Evolutionary conservation across 2,888 invertebrate species (phyloP), one percentile per base, ranked within the genome.

Genomic region (Neria commutata): DNA sequence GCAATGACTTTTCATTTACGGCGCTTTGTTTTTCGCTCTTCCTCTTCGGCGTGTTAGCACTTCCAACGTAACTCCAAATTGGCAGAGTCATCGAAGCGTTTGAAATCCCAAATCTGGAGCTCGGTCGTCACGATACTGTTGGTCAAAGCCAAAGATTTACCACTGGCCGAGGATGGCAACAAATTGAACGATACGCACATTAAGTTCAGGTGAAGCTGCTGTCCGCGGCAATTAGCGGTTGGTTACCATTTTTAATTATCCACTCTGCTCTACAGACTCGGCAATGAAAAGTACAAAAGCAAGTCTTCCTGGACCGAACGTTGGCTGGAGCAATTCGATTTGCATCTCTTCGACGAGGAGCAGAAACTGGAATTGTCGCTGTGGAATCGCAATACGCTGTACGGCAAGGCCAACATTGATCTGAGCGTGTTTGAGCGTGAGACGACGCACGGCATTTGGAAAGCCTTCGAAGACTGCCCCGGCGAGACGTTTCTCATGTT

Each of bases 281-380:
- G 96, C 62, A 93, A 92, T 73, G 98, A 98, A 84, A 98, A 98
- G 84, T 98, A 94, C 85, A 98, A 97, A 84, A 95, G 95, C 79
- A 95, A 97, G 81, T 89, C 91, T 58, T 87, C 90, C 54, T 89
- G 91, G 87, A 91, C 94, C 77, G 90, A 93, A 0, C 83, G 94
- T 54, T 99, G 98, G 98, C 77, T 96, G 75, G 98, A 99, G 77
- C 97, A 98, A 83, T 97, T 98, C 78, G 98, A 99, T 80, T 85
- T 99, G 25, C 96, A 98, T 81, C 85, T 98, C 6, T 98, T 94
- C 81, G 96, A 97, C 73, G 96, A 96, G 71, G 93, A 94, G 56
- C 95, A 96, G 81, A 87, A 91, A 60, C 83, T 99, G 24, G 96
- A 98, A 81, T 89, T 99, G 57, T 91, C 93, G 0, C 89, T 98